Conservation (phyloP, 2,888 invertebrate genomes). For the Plebejus anna region DNA sequence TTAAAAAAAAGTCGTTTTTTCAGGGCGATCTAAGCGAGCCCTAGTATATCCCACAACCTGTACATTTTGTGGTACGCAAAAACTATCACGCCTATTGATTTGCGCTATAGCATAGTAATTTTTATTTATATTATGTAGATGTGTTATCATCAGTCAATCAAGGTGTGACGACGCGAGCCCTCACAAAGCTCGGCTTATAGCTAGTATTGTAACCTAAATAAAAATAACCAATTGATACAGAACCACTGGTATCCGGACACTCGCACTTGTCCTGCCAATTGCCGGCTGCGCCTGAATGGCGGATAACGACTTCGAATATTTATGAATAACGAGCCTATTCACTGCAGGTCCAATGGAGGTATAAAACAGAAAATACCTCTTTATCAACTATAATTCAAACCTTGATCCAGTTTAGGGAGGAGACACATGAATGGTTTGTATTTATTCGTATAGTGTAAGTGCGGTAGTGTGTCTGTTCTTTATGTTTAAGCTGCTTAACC, state of each 20-base stretch:
- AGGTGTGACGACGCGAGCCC: no score
- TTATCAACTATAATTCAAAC: conserved; percentile 23
- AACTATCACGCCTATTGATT: no score
- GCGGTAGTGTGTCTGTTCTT: neutral
- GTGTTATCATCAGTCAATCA: no score
- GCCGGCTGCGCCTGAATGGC: conserved; percentile 56
- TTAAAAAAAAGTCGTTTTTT: no score
- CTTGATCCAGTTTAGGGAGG: conserved; percentile 14
- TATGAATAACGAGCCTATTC: conserved; percentile 78
- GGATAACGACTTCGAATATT: conserved; percentile 75
- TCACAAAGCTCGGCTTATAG: no score
- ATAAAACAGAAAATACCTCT: conserved; percentile 50
- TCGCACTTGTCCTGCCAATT: conserved; percentile 2
- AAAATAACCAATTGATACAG: neutral
- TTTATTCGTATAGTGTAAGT: neutral
- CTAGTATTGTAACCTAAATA: neutral
- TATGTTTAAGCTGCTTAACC: no score
- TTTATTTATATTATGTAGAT: no score
- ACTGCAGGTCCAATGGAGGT: conserved; percentile 68
- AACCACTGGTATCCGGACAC: neutral
- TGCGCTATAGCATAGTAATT: no score
- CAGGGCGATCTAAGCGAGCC: no score
- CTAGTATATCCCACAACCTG: no score
- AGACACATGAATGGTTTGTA: neutral
- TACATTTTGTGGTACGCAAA: no score